Conservation (phyloP, 2,113 vertebrate genomes). For the Onychostoma macrolepis region DNA sequence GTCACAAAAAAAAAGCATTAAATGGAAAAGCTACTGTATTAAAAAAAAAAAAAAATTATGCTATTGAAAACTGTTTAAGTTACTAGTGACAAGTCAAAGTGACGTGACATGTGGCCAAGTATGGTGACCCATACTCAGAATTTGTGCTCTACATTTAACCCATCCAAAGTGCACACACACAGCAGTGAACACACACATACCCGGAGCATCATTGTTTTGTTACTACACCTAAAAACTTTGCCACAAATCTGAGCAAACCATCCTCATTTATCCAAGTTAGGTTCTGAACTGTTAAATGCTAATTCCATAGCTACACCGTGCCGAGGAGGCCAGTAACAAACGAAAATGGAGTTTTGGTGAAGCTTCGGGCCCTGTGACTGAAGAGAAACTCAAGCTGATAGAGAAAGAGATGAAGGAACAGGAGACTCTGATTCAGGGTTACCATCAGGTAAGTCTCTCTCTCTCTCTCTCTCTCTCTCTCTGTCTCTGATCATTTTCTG, state of each 20-base stretch:
- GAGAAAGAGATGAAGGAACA: conserved; percentile 88
- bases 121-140: too few species aligned
- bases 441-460: conserved; percentile 83
- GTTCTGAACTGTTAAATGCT: neutral
- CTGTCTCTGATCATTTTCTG: neutral
- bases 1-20: neutral
- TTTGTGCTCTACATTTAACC: too few species aligned
- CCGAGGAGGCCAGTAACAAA: conserved; percentile 79
- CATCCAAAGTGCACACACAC: too few species aligned
- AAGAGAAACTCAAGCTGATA: conserved; percentile 82
- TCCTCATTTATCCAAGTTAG: neutral
- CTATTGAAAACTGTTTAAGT: too few species aligned
- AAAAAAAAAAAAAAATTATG: neutral
- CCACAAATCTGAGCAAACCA: neutral
- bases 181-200: too few species aligned
- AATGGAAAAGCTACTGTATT: neutral
- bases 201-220: too few species aligned
- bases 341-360: conserved; percentile 68
- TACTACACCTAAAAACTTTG: neutral
- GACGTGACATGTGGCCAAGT: too few species aligned
- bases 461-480: neutral
- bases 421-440: conserved; percentile 90
- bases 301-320: conserved; percentile 75
- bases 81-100: too few species aligned
- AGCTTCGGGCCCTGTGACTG: conserved; percentile 67